phyloP scores from a whole-genome alignment of 2,797 vertebrate species.

The Mormyrops boulengeri region DNA sequence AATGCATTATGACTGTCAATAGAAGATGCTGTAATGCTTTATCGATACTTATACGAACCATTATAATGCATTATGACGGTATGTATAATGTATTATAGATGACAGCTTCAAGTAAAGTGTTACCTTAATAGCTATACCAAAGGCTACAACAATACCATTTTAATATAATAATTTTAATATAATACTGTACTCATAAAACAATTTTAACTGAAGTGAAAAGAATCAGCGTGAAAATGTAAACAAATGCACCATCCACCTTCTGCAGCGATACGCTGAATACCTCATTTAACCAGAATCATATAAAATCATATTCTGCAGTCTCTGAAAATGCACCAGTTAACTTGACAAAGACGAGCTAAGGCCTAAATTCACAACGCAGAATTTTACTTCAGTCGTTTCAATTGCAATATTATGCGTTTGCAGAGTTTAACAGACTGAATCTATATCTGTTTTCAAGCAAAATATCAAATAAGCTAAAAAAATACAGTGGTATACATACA shows the following conservation, averaged over 20 bases:
- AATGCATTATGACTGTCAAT: neutral
- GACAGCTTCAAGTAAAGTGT: neutral
- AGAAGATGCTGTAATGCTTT: neutral
- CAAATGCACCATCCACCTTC: neutral
- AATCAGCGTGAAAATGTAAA: neutral
- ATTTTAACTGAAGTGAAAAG: conserved; percentile 37
- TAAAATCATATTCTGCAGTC: neutral
- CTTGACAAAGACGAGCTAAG: neutral
- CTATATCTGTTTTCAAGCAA: neutral
- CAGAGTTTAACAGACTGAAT: neutral
- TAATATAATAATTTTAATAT: neutral
- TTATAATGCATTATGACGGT: neutral
- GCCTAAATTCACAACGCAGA: neutral
- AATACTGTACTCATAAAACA: neutral
- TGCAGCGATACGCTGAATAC: neutral
- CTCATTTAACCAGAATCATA: neutral
- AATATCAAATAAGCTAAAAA: neutral
- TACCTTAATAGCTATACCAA: neutral
- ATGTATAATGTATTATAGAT: neutral
- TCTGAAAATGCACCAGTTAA: neutral
- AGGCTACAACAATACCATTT: neutral
- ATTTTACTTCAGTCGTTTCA: neutral
- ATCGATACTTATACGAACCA: neutral
- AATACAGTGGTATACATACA: neutral
- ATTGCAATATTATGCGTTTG: neutral